Base-by-base conservation (phyloP, 2,113 vertebrate species). In the Onychostoma macrolepis region DNA sequence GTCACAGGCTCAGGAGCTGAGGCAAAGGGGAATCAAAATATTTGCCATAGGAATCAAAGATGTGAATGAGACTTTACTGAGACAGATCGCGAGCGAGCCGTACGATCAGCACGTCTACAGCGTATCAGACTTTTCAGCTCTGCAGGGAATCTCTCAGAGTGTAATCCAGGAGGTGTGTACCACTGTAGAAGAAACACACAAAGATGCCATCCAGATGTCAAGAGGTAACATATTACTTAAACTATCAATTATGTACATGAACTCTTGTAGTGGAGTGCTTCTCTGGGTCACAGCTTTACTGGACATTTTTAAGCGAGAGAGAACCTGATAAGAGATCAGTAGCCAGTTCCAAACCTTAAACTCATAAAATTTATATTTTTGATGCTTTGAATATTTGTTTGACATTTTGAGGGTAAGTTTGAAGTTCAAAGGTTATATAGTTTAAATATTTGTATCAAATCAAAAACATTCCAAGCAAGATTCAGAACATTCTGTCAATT, bases 1-100 rank as follows among this genome's bases (percentile, higher is more conserved):
- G 38, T 91, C 95, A 88, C 96, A 96, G 30, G 94, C 96, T 53
- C 93, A 92, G 82, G 93, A 92, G 89, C 95, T 95, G 89, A 93
- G 92, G 86, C 92, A 95, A 21, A 94, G 96, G 11, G 93, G 81
- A n/a, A 93, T 96, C 93, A 92, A 96, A 80, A 89, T 97, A 89
- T 97, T 97, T 90, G 96, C 96, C 2, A 88, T 97, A 48, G 96
- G 97, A 88, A 93, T 97, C 89, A 94, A 96, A 94, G 95, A 96
- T 26, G 93, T 96, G 0, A 94, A 95, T 86, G 95, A 96, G 92
- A 94, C 90, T 85, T 92, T 96, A 33, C 90, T 98, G 69, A 96
- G 92, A 92, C 95, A 96, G 92, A 95, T 97, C 93, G 96, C 94
- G 1, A 96, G 95, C n/a, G 88, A 91, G 63, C 96, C 95, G 3